Evolutionary conservation across 2,797 vertebrate species (phyloP), one percentile per base, ranked within the genome.

Genomic region (Lagothrix lagotricha): DNA sequence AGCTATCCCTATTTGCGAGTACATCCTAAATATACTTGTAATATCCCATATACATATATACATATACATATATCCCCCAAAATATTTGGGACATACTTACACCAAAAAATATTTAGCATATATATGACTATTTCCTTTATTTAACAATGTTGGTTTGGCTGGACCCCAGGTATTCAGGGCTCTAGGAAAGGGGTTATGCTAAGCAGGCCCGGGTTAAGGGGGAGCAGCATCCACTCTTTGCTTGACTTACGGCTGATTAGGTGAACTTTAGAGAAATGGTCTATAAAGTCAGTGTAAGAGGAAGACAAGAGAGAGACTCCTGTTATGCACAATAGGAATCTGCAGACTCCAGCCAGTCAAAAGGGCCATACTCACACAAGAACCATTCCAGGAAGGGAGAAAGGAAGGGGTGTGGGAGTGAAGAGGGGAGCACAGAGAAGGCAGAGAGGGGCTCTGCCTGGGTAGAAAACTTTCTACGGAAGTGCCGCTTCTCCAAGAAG

Each of bases 201-300:
- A 83, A 84, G 30, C 3, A 28, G 36, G 30, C 44, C 24, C 20
- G 19, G 19, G 33, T 26, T 26, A 19, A 52, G 61, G 28, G n/a
- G 48, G 7, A 93, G 87, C 13, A 20, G 24, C 26, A 64, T 9
- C 20, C 4, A 79, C 2, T 26, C 28, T 48, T 30, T 70, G 14
- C 44, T 8, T 91, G 46, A 58, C 15, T 67, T 96, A 57, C 30
- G 54, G 52, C 2, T 61, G 36, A 77, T 39, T 4, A 75, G 24
- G 8, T 80, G n/a, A 50, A 89, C 93, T 26, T 86, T 46, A 81
- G 36, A 90, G 54, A 94, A 85, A 76, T 24, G 50, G 26, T 4
- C 22, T 17, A 84, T 83, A 73, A 24, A 76, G 2, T 14, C 50
- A 44, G 44, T 39, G 14, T 30, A 24, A 67, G 57, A 83, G 36